Evolutionary conservation across 2,797 vertebrate genomes (phyloP).

Genomic region (Trichosurus vulpecula): DNA sequence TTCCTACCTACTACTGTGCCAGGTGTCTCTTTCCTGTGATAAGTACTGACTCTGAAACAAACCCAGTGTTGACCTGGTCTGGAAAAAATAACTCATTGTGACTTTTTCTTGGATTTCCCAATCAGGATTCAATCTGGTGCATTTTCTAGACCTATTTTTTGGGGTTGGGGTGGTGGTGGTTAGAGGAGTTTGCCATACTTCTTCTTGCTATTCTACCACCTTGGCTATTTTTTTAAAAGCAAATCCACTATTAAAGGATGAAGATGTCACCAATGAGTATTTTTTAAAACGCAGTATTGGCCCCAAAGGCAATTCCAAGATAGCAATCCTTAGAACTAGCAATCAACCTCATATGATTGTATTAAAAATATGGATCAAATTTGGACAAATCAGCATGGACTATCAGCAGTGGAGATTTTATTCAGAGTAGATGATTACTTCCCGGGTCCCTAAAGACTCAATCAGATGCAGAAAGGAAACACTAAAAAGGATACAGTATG

Average conservation of each 20-base stretch:
- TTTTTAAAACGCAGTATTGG: neutral
- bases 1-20: neutral
- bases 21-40: neutral
- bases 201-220: neutral
- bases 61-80: neutral
- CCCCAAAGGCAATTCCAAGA: neutral
- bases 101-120: neutral
- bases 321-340: neutral
- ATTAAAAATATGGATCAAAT: neutral
- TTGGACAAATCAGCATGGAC: neutral
- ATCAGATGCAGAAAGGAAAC: neutral
- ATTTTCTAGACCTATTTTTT: neutral
- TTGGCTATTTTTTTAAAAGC: neutral
- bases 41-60: neutral
- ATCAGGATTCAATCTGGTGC: neutral
- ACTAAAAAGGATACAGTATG: neutral
- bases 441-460: neutral
- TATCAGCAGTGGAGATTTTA: neutral
- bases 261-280: neutral
- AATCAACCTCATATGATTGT: neutral
- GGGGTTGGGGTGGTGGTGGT: neutral
- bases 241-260: neutral
- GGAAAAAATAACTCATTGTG: neutral
- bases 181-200: neutral
- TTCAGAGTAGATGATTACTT: neutral